phyloP scores from a whole-genome alignment of 2,797 vertebrate species.

The Enteromius trimaculatus region DNA sequence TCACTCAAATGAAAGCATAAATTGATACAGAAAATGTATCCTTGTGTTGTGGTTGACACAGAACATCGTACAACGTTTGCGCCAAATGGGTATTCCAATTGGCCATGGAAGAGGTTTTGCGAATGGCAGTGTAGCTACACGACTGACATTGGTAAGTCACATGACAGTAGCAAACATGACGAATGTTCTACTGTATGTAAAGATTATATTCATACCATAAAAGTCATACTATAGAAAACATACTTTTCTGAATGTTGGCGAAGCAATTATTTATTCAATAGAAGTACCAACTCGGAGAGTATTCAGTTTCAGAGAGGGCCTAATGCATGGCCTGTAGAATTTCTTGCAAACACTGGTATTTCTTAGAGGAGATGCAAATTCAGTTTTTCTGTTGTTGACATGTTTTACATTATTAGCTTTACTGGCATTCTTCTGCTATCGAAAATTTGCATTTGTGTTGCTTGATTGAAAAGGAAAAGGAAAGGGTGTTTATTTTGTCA shows the following conservation, averaged over 20 bases:
- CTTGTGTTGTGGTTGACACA: too few relatives aligned
- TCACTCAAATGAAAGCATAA: too few relatives aligned
- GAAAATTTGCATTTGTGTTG: neutral
- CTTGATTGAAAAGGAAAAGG: conserved; percentile 33
- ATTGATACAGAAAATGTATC: too few relatives aligned
- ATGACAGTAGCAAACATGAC: neutral
- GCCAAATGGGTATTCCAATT: neutral
- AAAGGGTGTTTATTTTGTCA: conserved; percentile 51
- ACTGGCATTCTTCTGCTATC: neutral
- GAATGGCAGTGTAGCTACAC: neutral
- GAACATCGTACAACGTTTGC: too few relatives aligned
- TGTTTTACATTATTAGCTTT: conserved; percentile 11
- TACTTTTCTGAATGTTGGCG: neutral
- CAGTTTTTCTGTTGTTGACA: conserved; percentile 15
- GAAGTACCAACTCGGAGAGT: neutral
- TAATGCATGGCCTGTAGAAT: neutral
- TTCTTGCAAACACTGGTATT: conserved; percentile 6
- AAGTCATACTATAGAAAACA: neutral
- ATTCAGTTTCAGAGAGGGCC: neutral
- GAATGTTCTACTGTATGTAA: neutral
- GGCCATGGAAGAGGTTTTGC: neutral
- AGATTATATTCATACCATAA: neutral
- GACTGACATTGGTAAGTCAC: neutral
- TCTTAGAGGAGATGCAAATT: conserved; percentile 15
- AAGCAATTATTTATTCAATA: neutral